phyloP scores from a whole-genome alignment of 2,797 vertebrate genomes.

The Hemitrygon akajei region DNA sequence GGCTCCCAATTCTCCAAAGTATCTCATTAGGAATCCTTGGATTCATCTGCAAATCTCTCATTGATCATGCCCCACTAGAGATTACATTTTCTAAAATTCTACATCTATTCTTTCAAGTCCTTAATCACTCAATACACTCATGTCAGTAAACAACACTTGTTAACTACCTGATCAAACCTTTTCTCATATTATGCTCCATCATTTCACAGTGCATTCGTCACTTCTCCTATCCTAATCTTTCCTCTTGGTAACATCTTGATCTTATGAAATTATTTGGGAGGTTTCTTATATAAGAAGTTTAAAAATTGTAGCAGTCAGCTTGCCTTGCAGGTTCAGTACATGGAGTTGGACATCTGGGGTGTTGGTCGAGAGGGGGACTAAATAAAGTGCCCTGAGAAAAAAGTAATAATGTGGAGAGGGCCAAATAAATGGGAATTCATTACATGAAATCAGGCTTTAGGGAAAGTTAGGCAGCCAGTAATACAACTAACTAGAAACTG shows the following conservation, averaged over 20 bases:
- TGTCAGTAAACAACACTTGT: not conserved
- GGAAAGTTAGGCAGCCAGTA: not conserved
- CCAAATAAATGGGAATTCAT: conserved; percentile 22
- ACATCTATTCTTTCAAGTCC: not conserved
- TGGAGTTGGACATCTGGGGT: not conserved
- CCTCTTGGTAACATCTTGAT: not conserved
- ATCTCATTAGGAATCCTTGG: not conserved
- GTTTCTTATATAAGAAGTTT: not conserved
- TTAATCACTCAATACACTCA: not conserved
- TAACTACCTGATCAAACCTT: not conserved
- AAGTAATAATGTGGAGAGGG: not conserved
- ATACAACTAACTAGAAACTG: not conserved
- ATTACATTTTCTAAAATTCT: not conserved
- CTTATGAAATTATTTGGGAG: too few species aligned
- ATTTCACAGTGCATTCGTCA: not conserved
- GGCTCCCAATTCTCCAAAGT: not conserved
- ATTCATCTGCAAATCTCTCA: not conserved
- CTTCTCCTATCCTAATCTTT: not conserved
- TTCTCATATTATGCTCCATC: not conserved
- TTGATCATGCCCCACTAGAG: too few species aligned
- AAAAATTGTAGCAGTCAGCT: not conserved
- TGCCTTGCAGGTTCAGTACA: not conserved
- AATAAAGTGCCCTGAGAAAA: not conserved
- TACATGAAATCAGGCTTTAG: not conserved
- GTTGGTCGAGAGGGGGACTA: not conserved